These are phyloP conservation scores for Gephyroberyx darwinii DNA, from an alignment of 2,797 vertebrate genomes.

Conservation along the genomic window DNA sequence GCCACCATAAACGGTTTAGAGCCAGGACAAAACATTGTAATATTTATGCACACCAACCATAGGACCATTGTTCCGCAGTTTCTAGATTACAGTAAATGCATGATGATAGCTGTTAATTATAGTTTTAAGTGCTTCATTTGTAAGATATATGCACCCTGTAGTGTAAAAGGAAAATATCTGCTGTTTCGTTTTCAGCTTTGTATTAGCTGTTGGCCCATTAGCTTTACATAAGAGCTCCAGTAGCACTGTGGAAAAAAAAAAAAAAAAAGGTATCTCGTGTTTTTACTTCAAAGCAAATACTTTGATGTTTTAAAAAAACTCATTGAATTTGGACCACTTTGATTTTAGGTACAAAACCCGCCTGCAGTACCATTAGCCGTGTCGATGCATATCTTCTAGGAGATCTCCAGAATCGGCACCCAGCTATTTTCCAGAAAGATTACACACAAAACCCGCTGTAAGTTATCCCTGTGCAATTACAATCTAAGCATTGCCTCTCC, in stretches of 20 bases:
- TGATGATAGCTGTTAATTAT: slow-evolving; percentile 40
- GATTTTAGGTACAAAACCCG: slow-evolving; percentile 62
- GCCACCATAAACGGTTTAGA: slow-evolving; percentile 65
- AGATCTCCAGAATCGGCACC: slow-evolving; percentile 72
- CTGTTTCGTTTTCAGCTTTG: slow-evolving; percentile 14
- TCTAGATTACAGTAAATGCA: slow-evolving; percentile 33
- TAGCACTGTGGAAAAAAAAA: neutral
- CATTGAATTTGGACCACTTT: slow-evolving; percentile 59
- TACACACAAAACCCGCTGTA: slow-evolving; percentile 56
- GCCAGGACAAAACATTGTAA: slow-evolving; percentile 57
- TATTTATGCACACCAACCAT: slow-evolving; percentile 46
- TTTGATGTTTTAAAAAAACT: slow-evolving; percentile 66
- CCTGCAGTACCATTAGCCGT: slow-evolving; percentile 66
- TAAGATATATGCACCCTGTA: slow-evolving; percentile 11
- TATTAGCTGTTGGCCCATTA: slow-evolving; percentile 27
- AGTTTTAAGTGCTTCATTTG: slow-evolving; percentile 22
- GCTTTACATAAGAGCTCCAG: slow-evolving; percentile 36
- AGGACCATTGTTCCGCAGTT: slow-evolving; percentile 46
- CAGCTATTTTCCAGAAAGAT: slow-evolving; percentile 70
- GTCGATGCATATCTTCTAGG: slow-evolving; percentile 57
- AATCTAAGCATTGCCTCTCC: slow-evolving; percentile 51
- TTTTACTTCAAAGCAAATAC: slow-evolving; percentile 59
- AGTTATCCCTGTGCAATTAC: slow-evolving; percentile 63
- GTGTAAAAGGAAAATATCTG: slow-evolving; percentile 18
- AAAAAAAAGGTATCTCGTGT: slow-evolving; percentile 1